Evolutionary conservation across 2,113 vertebrate genomes (phyloP), one percentile per base, ranked within the genome.

Genomic region (Apteryx owenii): DNA sequence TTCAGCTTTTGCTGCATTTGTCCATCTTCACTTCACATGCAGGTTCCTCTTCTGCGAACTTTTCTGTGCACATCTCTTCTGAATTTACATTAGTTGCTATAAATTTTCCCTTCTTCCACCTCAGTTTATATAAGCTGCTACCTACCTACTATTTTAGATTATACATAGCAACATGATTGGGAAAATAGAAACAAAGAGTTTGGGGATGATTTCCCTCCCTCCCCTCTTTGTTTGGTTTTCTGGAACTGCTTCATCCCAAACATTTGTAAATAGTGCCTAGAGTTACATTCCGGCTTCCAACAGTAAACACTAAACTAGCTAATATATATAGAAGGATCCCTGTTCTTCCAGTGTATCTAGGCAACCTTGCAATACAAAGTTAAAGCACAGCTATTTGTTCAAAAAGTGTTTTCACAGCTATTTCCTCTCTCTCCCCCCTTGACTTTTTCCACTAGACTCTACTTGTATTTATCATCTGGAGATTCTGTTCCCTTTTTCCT

Each of bases 201-300:
- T 91, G 85, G 85, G 77, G 85, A 89, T 82, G 26, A 82, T 81
- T 85, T 92, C 33, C 62, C 60, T 73, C 64, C 82, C 85, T 96
- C 61, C 77, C 36, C 83, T 93, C 89, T 94, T 95, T 97, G 93
- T 96, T 97, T 96, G 92, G 92, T 88, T 93, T 91, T 93, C 94
- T 87, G 76, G 95, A 95, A 97, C 88, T 81, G 75, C 80, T 96
- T 97, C 65, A 91, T 93, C 93, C 94, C 95, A 97, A 96, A 93
- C 92, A 88, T 95, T 94, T 91, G 95, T 93, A 96, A 95, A 95
- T 93, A 96, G 95, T 78, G 92, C 88, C 93, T 93, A 88, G 64
- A 96, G 87, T 87, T 89, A 89, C 88, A 96, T 88, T 94, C 94
- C 94, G 62, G 76, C 62, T 90, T 81, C 69, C 77, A 80, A 65